Evolutionary conservation across 2,797 vertebrate species (phyloP).

Genomic region (Amblyraja radiata): DNA sequence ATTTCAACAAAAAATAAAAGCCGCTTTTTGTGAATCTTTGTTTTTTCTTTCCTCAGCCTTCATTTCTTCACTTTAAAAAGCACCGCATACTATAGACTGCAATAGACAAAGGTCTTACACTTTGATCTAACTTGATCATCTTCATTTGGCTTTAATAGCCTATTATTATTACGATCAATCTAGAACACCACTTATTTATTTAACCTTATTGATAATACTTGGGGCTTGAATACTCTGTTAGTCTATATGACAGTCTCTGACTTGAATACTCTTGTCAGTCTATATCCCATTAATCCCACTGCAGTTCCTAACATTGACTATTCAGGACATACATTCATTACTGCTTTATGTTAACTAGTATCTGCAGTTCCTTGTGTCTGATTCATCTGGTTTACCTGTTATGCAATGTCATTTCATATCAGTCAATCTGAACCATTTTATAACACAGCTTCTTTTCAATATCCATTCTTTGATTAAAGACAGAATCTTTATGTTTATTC

Average conservation of each 20-base stretch:
- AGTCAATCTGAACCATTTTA: background rate
- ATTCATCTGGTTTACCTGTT: background rate
- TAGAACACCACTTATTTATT: background rate
- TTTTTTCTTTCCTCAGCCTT: background rate
- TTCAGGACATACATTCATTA: background rate
- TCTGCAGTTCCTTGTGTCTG: too few relatives aligned
- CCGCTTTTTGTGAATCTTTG: background rate
- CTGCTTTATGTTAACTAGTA: too few relatives aligned
- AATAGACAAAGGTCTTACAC: background rate
- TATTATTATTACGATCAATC: background rate
- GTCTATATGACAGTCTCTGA: background rate
- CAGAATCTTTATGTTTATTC: background rate
- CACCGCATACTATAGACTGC: background rate
- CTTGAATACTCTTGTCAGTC: background rate
- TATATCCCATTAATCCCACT: background rate
- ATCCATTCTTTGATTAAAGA: background rate
- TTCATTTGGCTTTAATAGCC: background rate
- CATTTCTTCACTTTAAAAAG: background rate
- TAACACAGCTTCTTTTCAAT: background rate
- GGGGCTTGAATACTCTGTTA: background rate
- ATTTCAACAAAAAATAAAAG: background rate
- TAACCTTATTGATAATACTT: background rate
- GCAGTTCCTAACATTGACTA: background rate
- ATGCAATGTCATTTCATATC: background rate
- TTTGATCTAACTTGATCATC: background rate